These are phyloP conservation scores for Drosophila percnosoma DNA, from an alignment of 2,888 invertebrate genomes.

Conservation along the genomic window DNA sequence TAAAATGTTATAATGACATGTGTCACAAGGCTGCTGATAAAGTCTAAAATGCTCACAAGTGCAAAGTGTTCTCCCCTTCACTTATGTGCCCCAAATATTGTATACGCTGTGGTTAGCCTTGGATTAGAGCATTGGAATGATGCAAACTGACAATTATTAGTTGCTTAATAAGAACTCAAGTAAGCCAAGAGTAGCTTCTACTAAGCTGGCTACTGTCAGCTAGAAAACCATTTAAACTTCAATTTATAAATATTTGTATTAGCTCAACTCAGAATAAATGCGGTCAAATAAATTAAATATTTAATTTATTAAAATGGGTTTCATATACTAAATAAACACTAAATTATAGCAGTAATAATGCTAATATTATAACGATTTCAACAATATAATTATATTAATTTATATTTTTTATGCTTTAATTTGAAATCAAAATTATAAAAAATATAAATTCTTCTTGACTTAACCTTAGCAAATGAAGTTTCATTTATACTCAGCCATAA, in stretches of 20 bases:
- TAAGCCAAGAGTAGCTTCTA: not conserved
- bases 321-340: not conserved
- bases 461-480: not conserved
- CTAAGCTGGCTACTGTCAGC: not conserved
- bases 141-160: not conserved
- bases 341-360: not conserved
- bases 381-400: not conserved
- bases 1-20: conserved; percentile 76
- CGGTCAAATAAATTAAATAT: not conserved
- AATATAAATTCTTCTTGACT: not conserved
- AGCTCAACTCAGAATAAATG: not conserved
- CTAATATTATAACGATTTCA: not conserved
- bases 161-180: not conserved
- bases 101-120: not conserved
- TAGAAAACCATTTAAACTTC: not conserved
- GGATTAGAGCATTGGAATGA: not conserved
- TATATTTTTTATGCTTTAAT: not conserved
- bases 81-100: conserved; percentile 27
- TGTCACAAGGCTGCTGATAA: conserved; percentile 60
- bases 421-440: not conserved
- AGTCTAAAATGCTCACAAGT: conserved; percentile 15
- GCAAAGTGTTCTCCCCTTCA: conserved; percentile 19
- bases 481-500: not conserved
- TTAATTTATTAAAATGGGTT: not conserved
- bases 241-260: not conserved